These are phyloP conservation scores for Sanderia malayensis DNA, from an alignment of 30 jellyfish, hydroid and myxozoan genomes.

Conservation along the genomic window DNA sequence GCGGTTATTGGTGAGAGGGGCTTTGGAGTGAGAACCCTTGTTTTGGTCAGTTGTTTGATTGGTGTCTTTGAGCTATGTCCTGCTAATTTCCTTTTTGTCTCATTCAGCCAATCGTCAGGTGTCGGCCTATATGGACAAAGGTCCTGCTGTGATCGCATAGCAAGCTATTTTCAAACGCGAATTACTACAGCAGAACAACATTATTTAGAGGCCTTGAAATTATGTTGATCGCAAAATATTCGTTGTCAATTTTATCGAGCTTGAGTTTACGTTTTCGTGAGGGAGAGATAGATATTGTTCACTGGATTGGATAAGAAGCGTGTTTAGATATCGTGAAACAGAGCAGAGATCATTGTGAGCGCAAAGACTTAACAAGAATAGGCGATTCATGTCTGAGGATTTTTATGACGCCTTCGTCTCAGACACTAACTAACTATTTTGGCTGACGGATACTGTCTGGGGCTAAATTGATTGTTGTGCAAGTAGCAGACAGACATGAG, in stretches of 20 bases:
- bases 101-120: conserved; percentile 60
- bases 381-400: conserved; percentile 58
- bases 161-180: conserved; percentile 48
- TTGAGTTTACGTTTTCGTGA: too few relatives aligned
- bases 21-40: conserved; percentile 49
- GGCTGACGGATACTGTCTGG: conserved; percentile 69
- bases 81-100: conserved; percentile 67
- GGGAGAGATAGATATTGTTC: too few relatives aligned
- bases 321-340: too few relatives aligned
- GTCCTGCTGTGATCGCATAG: conserved; percentile 54
- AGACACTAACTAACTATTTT: conserved; percentile 61
- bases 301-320: too few relatives aligned
- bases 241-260: neutral
- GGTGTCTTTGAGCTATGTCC: conserved; percentile 74
- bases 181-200: conserved; percentile 27
- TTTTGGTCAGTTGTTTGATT: conserved; percentile 47
- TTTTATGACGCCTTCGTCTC: conserved; percentile 73
- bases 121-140: conserved; percentile 61
- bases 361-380: neutral
- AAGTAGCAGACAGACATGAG: neutral
- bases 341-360: neutral
- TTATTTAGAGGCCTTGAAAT: neutral
- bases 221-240: too few relatives aligned
- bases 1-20: too few relatives aligned
- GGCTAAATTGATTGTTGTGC: conserved; percentile 1